Evolutionary conservation across 92 coral and sea anemone genomes (phyloP), one percentile per base, ranked within the genome.

Genomic region (Heliopora coerulea): DNA sequence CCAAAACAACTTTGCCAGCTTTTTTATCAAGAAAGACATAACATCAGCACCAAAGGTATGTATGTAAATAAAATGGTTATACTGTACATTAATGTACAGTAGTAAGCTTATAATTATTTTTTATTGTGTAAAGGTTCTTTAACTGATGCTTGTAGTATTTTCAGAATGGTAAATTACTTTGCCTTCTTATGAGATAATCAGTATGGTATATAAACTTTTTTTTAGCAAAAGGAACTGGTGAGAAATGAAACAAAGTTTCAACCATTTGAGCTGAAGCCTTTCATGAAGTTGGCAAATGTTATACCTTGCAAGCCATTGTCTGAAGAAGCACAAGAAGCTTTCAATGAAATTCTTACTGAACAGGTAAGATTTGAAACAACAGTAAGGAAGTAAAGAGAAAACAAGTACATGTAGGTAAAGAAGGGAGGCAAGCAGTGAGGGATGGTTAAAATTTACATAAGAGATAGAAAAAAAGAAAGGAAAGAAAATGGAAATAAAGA

Each of bases 271-370:
- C 59, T 79, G 32, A 87, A 87, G 59, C 81, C 73, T 13, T 57
- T 73, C 42, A 92, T 92, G 97, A 87, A 80, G 11, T 37, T 92
- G 23, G 90, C 97, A 32, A 68, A 61, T 3, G 88, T 96, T 34
- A 56, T 40, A 2, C 33, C 20, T 12, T 85, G 96, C 10, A 78
- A 39, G 27, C 65, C 84, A 20, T 68, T 87, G 18, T 56, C 83
- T 14, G 66, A 59, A 49, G 82, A 89, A 25, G 66, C 68, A 23
- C 74, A 74, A 69, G 78, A 72, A 57, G 49, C 50, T 24, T 29
- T 91, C 19, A 86, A 86, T 48, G 72, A 44, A 58, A 56, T 29
- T 25, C 60, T 89, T n/a, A 49, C 35, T 26, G 39, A 37, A 54
- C 96, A 91, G 97, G 97, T 91, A 70, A 21, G 41, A n/a, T n/a